Base-by-base conservation (phyloP, 2,113 vertebrate genomes). In the Vidua macroura region DNA sequence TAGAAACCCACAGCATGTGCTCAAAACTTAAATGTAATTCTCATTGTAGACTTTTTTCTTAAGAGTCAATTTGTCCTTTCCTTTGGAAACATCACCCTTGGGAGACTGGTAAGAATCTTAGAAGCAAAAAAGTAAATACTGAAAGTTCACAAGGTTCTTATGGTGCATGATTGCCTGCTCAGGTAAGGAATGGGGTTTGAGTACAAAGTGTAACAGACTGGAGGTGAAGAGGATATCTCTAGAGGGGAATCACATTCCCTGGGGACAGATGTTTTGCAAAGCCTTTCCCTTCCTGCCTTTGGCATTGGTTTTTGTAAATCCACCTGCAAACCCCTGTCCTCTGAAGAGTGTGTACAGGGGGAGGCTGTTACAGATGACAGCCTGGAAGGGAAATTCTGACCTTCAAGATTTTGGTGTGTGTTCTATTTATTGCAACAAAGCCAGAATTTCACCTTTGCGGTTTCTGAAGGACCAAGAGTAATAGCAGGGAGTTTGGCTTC, bases 381-480 rank as follows among this genome's bases (percentile, higher is more conserved):
- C 51, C 43, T 70, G 48, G 35, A 37, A 60, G 44, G 76, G 76
- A 81, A 92, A 95, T 86, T 67, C 73, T 88, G 60, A 44, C 64
- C 43, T 51, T 75, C 62, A n/a, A 11, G 69, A 31, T 81, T 90
- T 88, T 86, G 73, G 44, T 1, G 12, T 25, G 21, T 60, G 31
- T 60, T 88, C 44, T 52, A 30, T 67, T 90, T 92, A 49, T 75
- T 68, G 43, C 44, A 60, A 73, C 62, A 93, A 81, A 93, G 60
- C 20, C 53, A 72, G 86, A 86, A 56, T 72, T 88, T 92, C 68
- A 67, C 44, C 44, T 81, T 33, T 88, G 24, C 55, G 77, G 20
- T 55, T 86, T 93, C 88, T 87, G 81, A 84, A 92, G 31, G 52
- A 66, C 31, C 86, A 80, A 35, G 63, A 70, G 14, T 58, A 81